A percentile compares a stretch with the other conserved stretches of the same genome.
Conservation (phyloP, 2,888 invertebrate genomes). For the Tortrix viridana region DNA sequence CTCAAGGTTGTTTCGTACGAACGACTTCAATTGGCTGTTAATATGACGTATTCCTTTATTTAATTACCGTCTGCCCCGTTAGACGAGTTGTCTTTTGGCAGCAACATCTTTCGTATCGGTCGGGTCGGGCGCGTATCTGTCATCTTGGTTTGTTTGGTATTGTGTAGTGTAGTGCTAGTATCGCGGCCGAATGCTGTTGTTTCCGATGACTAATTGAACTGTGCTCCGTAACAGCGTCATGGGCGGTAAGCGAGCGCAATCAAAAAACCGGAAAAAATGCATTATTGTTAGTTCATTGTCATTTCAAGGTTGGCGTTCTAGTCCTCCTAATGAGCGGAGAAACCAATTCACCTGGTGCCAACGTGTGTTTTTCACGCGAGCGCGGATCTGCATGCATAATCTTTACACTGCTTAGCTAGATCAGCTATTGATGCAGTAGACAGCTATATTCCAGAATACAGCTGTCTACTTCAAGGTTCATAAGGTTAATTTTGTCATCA, state of each 20-base stretch:
- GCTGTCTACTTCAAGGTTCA: too few species aligned
- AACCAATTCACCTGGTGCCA: conserved; percentile 12
- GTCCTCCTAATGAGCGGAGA: conserved; percentile 28
- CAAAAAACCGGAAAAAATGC: conserved; percentile 33
- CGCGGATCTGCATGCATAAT: conserved; percentile 22
- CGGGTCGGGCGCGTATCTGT: conserved; percentile 28
- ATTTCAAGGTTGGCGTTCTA: conserved; percentile 27
- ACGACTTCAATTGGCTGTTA: conserved; percentile 57
- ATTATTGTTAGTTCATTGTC: conserved; percentile 33
- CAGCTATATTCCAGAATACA: not conserved
- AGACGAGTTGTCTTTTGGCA: conserved; percentile 57
- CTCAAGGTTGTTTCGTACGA: conserved; percentile 70
- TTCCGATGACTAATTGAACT: conserved; percentile 59
- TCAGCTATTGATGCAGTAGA: not conserved
- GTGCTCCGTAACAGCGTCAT: conserved; percentile 60
- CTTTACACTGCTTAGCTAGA: conserved; percentile 25
- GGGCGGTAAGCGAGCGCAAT: conserved; percentile 68
- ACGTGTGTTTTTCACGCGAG: conserved; percentile 11
- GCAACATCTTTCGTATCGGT: conserved; percentile 36
- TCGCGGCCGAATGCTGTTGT: conserved; percentile 54
- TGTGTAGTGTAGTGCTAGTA: conserved; percentile 49
- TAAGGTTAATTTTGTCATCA: conserved; percentile 13
- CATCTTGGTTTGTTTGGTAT: conserved; percentile 20
- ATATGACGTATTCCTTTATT: conserved; percentile 66
- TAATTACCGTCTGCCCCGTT: conserved; percentile 67